These are phyloP conservation scores for Acyrthosiphon pisum DNA, from an alignment of 1,140 invertebrate genomes.

Conservation along the genomic window DNA sequence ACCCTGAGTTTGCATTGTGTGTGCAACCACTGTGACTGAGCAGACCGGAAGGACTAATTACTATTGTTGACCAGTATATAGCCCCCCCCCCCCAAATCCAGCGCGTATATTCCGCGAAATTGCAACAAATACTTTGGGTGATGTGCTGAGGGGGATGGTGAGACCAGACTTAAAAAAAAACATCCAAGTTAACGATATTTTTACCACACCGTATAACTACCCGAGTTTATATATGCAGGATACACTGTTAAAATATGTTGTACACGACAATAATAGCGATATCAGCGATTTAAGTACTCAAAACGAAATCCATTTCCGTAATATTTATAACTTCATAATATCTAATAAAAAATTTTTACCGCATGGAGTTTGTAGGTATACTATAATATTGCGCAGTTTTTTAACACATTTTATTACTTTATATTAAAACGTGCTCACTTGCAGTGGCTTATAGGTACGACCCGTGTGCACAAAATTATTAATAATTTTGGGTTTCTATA, in stretches of 20 bases:
- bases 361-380: not conserved
- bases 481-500: not conserved
- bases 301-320: not conserved
- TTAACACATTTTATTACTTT: not conserved
- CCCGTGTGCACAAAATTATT: not conserved
- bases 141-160: not conserved
- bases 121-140: not conserved
- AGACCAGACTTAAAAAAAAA: not conserved
- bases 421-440: not conserved
- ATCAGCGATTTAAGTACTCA: not conserved
- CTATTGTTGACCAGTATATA: not conserved
- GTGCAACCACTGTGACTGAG: slow-evolving; percentile 12
- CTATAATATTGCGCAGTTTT: not conserved
- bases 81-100: not conserved
- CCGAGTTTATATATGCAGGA: not conserved
- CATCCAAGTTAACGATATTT: not conserved
- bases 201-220: not conserved
- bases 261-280: not conserved
- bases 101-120: not conserved
- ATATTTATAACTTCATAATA: not conserved
- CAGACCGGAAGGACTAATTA: slow-evolving; percentile 19
- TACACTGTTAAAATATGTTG: not conserved
- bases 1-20: slow-evolving; percentile 19
- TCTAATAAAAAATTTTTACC: not conserved
- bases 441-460: not conserved